Evolutionary conservation across 2,888 invertebrate genomes (phyloP).

Genomic region (Pandemis corylana): DNA sequence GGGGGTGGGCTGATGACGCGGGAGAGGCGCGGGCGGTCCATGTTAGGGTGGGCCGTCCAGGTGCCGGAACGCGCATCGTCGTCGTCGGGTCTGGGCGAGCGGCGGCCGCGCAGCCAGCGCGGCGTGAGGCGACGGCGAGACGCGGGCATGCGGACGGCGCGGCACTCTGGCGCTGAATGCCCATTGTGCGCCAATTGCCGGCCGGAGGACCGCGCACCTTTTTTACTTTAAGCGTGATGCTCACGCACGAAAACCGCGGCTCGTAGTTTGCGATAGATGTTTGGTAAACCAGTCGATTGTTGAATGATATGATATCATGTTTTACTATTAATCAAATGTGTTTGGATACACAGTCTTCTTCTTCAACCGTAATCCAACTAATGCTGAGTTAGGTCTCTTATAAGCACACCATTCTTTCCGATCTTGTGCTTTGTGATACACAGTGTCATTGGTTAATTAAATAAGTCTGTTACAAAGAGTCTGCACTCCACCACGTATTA

Average conservation of each 20-base stretch:
- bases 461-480: too few species aligned
- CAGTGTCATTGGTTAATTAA: neutral
- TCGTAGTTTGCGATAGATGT: neutral
- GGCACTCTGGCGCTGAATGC: slow-evolving; percentile 60
- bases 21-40: slow-evolving; percentile 66
- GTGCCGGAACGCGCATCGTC: slow-evolving; percentile 55
- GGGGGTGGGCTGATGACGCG: slow-evolving; percentile 62
- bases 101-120: slow-evolving; percentile 73
- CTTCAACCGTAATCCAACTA: too few species aligned
- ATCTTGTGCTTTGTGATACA: neutral
- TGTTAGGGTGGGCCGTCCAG: slow-evolving; percentile 56
- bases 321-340: neutral
- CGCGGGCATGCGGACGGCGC: slow-evolving; percentile 75
- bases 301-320: neutral
- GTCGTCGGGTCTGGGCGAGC: slow-evolving; percentile 62
- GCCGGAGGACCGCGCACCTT: slow-evolving; percentile 68
- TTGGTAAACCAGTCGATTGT: neutral
- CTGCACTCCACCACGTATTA: too few species aligned
- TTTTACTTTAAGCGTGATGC: slow-evolving; percentile 48
- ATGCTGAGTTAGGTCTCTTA: too few species aligned
- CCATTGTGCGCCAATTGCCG: slow-evolving; percentile 71
- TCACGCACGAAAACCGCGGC: slow-evolving; percentile 33
- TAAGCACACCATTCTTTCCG: too few species aligned
- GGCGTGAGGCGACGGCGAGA: slow-evolving; percentile 71
- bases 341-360: neutral